phyloP scores from a whole-genome alignment of 2,797 vertebrate genomes.

The Spea hammondii region DNA sequence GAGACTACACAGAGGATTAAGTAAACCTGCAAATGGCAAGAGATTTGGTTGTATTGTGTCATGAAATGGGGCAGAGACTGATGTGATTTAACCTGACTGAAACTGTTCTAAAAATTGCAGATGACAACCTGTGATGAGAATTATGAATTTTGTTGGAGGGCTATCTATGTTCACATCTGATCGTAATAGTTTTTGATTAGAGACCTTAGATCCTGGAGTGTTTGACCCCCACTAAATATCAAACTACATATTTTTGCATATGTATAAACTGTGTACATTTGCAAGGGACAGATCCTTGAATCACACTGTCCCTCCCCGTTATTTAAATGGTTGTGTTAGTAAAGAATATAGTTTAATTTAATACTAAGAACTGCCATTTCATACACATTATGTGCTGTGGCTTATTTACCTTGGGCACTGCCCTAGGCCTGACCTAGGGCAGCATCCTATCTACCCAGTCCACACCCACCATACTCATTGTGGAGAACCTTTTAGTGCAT shows the following conservation, averaged over 20 bases:
- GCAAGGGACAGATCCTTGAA: not conserved
- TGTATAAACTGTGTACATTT: not conserved
- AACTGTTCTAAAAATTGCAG: constrained; percentile 23
- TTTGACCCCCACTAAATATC: constrained; percentile 43
- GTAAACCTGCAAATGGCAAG: constrained; percentile 28
- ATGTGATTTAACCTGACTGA: constrained; percentile 37
- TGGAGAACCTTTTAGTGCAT: too few species aligned
- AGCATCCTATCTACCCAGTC: too few species aligned
- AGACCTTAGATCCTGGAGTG: constrained; percentile 18
- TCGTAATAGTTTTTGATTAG: constrained; percentile 45
- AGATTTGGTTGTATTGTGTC: constrained; percentile 23
- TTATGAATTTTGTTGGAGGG: constrained; percentile 36
- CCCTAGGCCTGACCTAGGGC: too few species aligned
- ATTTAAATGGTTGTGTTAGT: too few species aligned
- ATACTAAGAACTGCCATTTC: too few species aligned
- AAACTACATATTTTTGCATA: constrained; percentile 18
- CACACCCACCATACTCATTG: too few species aligned
- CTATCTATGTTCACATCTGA: constrained; percentile 41
- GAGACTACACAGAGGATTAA: not conserved
- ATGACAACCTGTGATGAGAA: constrained; percentile 44
- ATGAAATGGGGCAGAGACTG: constrained; percentile 26
- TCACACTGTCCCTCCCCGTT: too few species aligned
- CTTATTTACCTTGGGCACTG: too few species aligned
- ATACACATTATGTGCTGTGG: too few species aligned
- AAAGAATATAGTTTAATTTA: too few species aligned